These are phyloP conservation scores for Blastobasis lacticolella DNA, from an alignment of 2,888 invertebrate genomes.

Conservation along the genomic window DNA sequence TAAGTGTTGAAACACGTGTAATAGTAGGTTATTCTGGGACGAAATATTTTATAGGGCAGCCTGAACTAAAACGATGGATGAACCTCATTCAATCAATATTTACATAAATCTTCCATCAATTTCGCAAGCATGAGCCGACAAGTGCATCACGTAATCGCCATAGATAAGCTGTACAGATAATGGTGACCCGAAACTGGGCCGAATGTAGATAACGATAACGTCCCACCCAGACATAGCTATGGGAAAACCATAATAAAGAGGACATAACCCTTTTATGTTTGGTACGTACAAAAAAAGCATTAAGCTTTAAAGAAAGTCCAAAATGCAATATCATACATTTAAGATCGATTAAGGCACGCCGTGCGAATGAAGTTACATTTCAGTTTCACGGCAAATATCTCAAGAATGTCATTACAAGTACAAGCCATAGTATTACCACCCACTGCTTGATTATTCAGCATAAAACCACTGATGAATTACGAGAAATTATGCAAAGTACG, in stretches of 20 bases:
- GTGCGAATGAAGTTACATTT: slow-evolving; percentile 19
- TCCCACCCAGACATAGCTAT: slow-evolving; percentile 16
- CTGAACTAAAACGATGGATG: not conserved
- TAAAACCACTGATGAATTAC: slow-evolving; percentile 50
- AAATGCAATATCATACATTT: not conserved
- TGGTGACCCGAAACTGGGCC: slow-evolving; percentile 27
- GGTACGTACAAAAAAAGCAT: slow-evolving; percentile 4
- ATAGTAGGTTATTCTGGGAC: too few species aligned
- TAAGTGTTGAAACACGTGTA: too few species aligned
- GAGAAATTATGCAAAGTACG: slow-evolving; percentile 57
- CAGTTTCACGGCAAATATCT: slow-evolving; percentile 26
- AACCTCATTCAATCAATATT: not conserved
- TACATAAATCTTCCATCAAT: slow-evolving; percentile 18
- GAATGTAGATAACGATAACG: slow-evolving; percentile 28
- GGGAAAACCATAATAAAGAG: too few species aligned
- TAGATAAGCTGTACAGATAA: slow-evolving; percentile 25
- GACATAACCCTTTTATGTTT: slow-evolving; percentile 1
- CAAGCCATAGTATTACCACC: slow-evolving; percentile 42
- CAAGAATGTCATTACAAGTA: slow-evolving; percentile 35
- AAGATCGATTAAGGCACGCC: slow-evolving; percentile 7
- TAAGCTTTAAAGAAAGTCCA: not conserved
- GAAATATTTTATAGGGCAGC: too few species aligned
- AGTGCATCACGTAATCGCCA: slow-evolving; percentile 10
- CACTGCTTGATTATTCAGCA: slow-evolving; percentile 43
- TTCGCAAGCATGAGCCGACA: not conserved